Percentiles rank a stretch among this genome's conserved stretches.
Conservation (phyloP, 2,888 invertebrate species). For the Parnassius glacialis region DNA sequence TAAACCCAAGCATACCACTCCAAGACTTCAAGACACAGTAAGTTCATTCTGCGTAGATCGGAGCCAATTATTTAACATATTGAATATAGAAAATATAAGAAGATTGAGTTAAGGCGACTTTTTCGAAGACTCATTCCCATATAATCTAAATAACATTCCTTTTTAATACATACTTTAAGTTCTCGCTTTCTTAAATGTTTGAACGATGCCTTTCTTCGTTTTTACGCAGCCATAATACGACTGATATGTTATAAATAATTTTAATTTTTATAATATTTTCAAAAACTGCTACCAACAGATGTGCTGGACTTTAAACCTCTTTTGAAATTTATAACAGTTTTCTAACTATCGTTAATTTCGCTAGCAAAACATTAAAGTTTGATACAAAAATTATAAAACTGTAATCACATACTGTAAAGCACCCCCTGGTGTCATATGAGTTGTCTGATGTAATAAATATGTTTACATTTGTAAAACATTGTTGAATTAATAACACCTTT, state of each 20-base stretch:
- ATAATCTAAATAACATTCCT: no score
- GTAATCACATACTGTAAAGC: conserved; percentile 32
- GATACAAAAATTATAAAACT: conserved; percentile 42
- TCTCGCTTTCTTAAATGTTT: no score
- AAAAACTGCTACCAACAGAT: not conserved
- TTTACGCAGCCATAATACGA: no score
- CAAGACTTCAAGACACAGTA: no score
- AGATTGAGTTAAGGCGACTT: no score
- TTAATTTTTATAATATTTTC: not conserved
- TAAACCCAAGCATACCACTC: no score
- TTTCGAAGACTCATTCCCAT: no score
- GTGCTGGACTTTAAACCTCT: not conserved
- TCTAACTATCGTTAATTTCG: conserved; percentile 8
- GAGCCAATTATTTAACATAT: no score
- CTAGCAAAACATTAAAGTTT: conserved; percentile 28
- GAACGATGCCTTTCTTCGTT: no score
- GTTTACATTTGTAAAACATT: conserved; percentile 11
- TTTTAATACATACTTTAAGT: no score
- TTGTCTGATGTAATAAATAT: conserved; percentile 39
- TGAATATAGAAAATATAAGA: no score
- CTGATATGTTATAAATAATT: not conserved
- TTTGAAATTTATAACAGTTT: conserved; percentile 15
- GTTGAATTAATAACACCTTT: conserved; percentile 13
- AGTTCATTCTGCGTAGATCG: no score
- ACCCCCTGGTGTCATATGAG: conserved; percentile 43